Evolutionary conservation across 2,113 vertebrate genomes (phyloP).

Genomic region (Epinephelus lanceolatus): DNA sequence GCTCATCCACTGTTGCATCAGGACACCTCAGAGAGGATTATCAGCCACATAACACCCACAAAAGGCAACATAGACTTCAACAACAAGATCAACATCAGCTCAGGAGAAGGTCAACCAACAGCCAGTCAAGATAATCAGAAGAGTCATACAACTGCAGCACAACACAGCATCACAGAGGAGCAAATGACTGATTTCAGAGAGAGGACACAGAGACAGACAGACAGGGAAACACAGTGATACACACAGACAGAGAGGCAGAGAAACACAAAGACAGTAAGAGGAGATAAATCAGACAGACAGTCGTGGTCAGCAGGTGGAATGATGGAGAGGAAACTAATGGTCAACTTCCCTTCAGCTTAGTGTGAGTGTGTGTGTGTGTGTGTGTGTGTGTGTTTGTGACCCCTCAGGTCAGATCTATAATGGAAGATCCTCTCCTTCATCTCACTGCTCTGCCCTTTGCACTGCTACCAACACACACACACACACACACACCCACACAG

Average conservation of each 20-base stretch:
- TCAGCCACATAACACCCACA: constrained; percentile 7
- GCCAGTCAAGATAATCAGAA: constrained; percentile 10
- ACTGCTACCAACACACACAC: constrained; percentile 25
- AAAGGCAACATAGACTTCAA: constrained; percentile 4
- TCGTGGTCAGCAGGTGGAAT: constrained; percentile 39
- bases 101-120: constrained; percentile 15
- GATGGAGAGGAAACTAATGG: constrained; percentile 61
- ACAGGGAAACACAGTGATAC: neutral
- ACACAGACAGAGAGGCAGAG: neutral
- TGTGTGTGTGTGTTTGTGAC: constrained; percentile 27
- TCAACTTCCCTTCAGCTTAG: constrained; percentile 40
- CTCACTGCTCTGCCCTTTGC: constrained; percentile 55
- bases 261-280: constrained; percentile 11
- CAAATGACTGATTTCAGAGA: neutral
- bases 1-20: neutral
- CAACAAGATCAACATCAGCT: constrained; percentile 19
- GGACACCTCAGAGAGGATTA: constrained; percentile 2
- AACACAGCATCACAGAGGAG: neutral
- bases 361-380: constrained; percentile 4
- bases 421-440: constrained; percentile 71
- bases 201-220: constrained; percentile 1
- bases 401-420: constrained; percentile 70
- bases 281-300: constrained; percentile 60
- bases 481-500: neutral
- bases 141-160: neutral